These are phyloP conservation scores for Hemibagrus guttatus DNA, from an alignment of 2,797 vertebrate genomes.

Conservation along the genomic window DNA sequence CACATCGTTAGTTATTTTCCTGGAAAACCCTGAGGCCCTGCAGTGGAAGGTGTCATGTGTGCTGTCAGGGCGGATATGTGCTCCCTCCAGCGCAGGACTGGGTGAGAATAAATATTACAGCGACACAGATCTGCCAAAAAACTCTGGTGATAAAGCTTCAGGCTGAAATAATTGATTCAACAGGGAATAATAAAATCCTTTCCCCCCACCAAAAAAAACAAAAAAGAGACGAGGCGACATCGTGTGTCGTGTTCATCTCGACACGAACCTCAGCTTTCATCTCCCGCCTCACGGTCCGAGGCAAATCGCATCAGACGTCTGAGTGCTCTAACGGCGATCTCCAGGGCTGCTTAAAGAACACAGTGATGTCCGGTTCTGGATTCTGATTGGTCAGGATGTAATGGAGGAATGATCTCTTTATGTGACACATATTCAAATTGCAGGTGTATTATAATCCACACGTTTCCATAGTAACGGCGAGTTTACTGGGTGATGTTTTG, in stretches of 20 bases:
- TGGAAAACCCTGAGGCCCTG: not conserved
- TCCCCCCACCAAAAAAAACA: not conserved
- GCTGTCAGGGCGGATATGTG: not conserved
- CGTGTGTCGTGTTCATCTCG: conserved; percentile 17
- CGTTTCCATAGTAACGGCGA: not conserved
- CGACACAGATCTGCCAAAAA: conserved; percentile 45
- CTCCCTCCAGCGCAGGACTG: not conserved
- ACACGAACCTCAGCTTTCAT: conserved; percentile 14
- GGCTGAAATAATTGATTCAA: conserved; percentile 49
- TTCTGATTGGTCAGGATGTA: not conserved
- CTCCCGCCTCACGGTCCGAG: not conserved
- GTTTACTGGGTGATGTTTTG: not conserved
- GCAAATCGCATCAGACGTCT: not conserved
- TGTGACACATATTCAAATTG: not conserved
- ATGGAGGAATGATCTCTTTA: too few species aligned
- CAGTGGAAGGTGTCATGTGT: not conserved
- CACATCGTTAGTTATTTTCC: not conserved
- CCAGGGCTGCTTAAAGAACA: not conserved
- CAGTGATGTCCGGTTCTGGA: not conserved
- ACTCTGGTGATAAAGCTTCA: conserved; percentile 37
- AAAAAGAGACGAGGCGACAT: conserved; percentile 25
- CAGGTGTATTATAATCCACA: not conserved
- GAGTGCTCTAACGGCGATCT: not conserved
- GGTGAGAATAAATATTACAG: conserved; percentile 27
- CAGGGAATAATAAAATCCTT: conserved; percentile 44